Base-by-base conservation (phyloP, 2,113 vertebrate genomes). In the Stegastes partitus region DNA sequence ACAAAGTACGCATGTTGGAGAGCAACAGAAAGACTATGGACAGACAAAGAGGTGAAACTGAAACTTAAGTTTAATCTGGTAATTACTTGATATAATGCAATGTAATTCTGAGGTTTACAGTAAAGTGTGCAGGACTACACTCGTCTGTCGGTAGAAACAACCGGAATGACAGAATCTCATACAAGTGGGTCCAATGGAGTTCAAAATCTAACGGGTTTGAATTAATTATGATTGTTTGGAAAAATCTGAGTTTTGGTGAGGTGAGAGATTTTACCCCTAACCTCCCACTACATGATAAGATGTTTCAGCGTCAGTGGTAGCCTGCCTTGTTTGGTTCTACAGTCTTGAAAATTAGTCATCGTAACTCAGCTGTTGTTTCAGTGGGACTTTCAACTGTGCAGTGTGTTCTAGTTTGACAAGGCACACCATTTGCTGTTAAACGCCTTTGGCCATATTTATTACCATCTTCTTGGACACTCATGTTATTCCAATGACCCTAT, bases 381-480 rank as follows among this genome's bases (percentile, higher is more conserved):
- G 39, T 49, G 6, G 26, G 78, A 55, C 26, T 68, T 55, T 23
- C 5, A 25, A n/a, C 10, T 26, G 45, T 25, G 55, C 63, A 11
- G 28, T n/a, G 53, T 31, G 15, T 58, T 71, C 42, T 23, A 28
- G 64, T 62, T 56, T n/a, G 31, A 68, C 56, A 50, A 31, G 31
- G n/a, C 26, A 28, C 51, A 57, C 31, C 53, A 25, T 53, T 72
- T 25, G 11, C 53, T 11, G 28, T 50, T 23, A 22, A 26, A 56
- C 0, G 3, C 25, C 12, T 22, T 15, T 45, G 55, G 34, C 37
- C 47, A 7, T 45, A 59, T 44, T 66, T 18, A 55, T 42, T 21
- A 2, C 55, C 26, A 11, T 44, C 62, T 47, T 39, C 22, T 72
- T 59, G 34, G 55, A 59, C 16, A 58, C 16, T 19, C 39, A 14